Percentiles rank a stretch among this genome's conserved stretches.
Evolutionary conservation across 2,888 invertebrate genomes (phyloP).

Genomic region (Eupithecia inturbata): DNA sequence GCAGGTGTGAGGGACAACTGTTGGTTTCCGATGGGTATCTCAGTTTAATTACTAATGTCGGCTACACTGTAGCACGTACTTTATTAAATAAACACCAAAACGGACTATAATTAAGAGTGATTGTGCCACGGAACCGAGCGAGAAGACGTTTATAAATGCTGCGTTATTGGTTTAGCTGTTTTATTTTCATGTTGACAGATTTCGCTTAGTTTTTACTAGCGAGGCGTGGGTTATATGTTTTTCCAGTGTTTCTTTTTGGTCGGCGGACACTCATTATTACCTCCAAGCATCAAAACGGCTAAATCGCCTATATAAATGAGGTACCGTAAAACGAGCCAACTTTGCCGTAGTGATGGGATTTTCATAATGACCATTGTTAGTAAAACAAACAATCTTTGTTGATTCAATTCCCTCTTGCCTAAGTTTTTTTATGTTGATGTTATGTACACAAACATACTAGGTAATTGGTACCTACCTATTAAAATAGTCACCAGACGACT

Average conservation of each 20-base stretch:
- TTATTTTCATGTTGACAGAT: not conserved
- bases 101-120: constrained; percentile 54
- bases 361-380: too few species aligned
- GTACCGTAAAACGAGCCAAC: too few species aligned
- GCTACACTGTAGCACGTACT: constrained; percentile 70
- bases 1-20: constrained; percentile 68
- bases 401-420: too few species aligned
- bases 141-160: not conserved
- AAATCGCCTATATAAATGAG: not conserved
- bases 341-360: too few species aligned
- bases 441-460: too few species aligned
- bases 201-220: not conserved
- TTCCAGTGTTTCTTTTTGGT: not conserved
- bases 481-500: not conserved
- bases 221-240: not conserved
- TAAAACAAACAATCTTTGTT: too few species aligned
- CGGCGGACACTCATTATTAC: not conserved
- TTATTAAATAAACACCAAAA: constrained; percentile 65
- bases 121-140: constrained; percentile 20
- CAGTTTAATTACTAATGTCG: constrained; percentile 70
- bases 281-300: not conserved
- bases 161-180: constrained; percentile 5
- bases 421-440: too few species aligned
- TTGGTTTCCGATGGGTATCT: constrained; percentile 62
- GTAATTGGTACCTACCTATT: too few species aligned